Evolutionary conservation across 2,797 vertebrate genomes (phyloP), one percentile per base, ranked within the genome.

Genomic region (Eremophila alpestris): DNA sequence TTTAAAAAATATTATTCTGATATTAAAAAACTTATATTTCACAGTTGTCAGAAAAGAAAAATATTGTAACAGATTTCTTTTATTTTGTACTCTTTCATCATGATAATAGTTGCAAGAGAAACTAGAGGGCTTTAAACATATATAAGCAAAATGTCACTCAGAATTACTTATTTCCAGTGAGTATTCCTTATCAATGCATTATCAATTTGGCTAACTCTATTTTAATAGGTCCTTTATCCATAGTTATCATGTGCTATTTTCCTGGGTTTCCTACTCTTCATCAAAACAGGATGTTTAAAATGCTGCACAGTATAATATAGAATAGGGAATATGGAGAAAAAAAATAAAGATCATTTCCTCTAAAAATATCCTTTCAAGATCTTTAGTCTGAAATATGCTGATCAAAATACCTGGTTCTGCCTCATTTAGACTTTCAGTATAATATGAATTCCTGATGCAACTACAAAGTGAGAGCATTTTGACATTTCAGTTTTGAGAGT

Each of bases 131-230:
- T 96, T 94, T 94, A 87, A 90, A 90, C 58, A 49, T 80, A 89
- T 74, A 79, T 77, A 68, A 30, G 20, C 20, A 94, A 94, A 88
- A 87, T 93, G 60, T 94, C 85, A 80, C 51, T 95, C 79, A 82
- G 81, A 97, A 96, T 97, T 82, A 89, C 83, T 94, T 94, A 83
- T 76, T 96, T 97, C 75, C 83, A 92, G 81, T 90, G 62, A 90
- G 34, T 93, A 65, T 88, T 93, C 77, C 46, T 91, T 86, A 75
- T 92, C 87, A 92, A 51, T 91, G 76, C 94, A 77, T 97, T 96
- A 95, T 93, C 91, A 96, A 32, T 89, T 91, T 89, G 48, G 77
- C 65, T 94, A 95, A 94, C 82, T 85, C 20, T 92, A 36, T 90
- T 96, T 93, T 74, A 82, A 62, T 87, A 93, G 54, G 41, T 92